These are phyloP conservation scores for Dendrocopos noguchii DNA, from an alignment of 2,113 vertebrate species.

Conservation along the genomic window DNA sequence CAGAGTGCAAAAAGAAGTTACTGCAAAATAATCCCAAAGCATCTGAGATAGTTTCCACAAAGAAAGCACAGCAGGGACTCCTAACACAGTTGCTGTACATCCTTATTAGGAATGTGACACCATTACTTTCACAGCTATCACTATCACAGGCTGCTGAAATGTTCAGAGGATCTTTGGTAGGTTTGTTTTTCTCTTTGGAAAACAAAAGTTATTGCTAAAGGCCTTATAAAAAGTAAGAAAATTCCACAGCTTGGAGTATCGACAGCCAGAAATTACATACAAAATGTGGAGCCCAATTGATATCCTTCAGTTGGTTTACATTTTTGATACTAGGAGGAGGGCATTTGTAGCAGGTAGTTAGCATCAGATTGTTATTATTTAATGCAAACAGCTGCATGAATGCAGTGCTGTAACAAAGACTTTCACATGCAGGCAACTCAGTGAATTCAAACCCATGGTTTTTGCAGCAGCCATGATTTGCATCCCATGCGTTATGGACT, in stretches of 20 bases:
- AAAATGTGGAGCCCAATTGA: background rate
- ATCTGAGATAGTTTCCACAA: conserved; percentile 50
- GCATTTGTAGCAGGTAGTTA: background rate
- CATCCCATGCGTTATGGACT: background rate
- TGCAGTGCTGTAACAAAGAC: background rate
- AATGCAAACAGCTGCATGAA: background rate
- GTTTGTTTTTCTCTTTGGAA: conserved; percentile 48
- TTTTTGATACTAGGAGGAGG: background rate
- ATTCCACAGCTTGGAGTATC: background rate
- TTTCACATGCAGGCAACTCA: background rate
- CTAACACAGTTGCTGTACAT: conserved; percentile 23
- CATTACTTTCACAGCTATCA: conserved; percentile 20
- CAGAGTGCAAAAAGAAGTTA: conserved; percentile 25
- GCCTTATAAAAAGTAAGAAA: conserved; percentile 18
- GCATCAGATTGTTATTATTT: conserved; percentile 16
- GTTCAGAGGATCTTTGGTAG: conserved; percentile 42
- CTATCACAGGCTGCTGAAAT: conserved; percentile 40
- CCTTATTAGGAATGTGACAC: conserved; percentile 42
- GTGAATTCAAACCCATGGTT: background rate
- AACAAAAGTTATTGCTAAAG: conserved; percentile 33
- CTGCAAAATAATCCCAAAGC: conserved; percentile 43
- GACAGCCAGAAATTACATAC: background rate
- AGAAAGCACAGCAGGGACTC: conserved; percentile 46
- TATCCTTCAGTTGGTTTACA: background rate
- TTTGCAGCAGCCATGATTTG: background rate